Conservation (phyloP, 2,888 invertebrate genomes). For the Torymus texanus region DNA sequence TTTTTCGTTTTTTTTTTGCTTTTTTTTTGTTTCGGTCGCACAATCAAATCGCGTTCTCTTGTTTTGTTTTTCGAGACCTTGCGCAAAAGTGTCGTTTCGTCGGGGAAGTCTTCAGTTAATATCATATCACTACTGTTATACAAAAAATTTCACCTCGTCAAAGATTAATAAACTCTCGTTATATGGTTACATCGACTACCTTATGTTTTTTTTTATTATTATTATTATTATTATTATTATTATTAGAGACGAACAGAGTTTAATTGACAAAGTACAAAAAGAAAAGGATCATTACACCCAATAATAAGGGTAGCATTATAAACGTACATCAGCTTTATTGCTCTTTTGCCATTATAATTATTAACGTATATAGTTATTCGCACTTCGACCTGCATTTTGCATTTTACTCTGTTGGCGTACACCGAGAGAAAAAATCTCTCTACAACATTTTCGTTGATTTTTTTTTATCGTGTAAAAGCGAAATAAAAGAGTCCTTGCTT, state of each 20-base stretch:
- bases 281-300: slow-evolving; percentile 58
- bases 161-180: slow-evolving; percentile 48
- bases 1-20: slow-evolving; percentile 24
- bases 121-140: slow-evolving; percentile 23
- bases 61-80: slow-evolving; percentile 29
- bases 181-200: slow-evolving; percentile 49
- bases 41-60: slow-evolving; percentile 11
- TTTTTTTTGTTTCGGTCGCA: slow-evolving; percentile 28
- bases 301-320: slow-evolving; percentile 43
- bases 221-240: slow-evolving; percentile 23
- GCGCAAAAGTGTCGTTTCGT: slow-evolving; percentile 7
- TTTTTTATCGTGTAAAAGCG: not conserved
- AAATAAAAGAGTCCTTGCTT: not conserved
- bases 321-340: slow-evolving; percentile 44
- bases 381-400: slow-evolving; percentile 57
- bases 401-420: slow-evolving; percentile 37
- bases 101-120: slow-evolving; percentile 27
- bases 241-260: slow-evolving; percentile 53
- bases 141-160: slow-evolving; percentile 41
- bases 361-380: slow-evolving; percentile 53
- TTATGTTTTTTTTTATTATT: slow-evolving; percentile 20
- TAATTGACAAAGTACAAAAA: slow-evolving; percentile 58
- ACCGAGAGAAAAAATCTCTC: slow-evolving; percentile 54
- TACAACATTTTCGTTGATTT: not conserved
- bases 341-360: slow-evolving; percentile 44